A percentile compares a stretch with the other conserved stretches of the same genome.
phyloP scores from a whole-genome alignment of 2,113 vertebrate species.

The Buteo buteo region DNA sequence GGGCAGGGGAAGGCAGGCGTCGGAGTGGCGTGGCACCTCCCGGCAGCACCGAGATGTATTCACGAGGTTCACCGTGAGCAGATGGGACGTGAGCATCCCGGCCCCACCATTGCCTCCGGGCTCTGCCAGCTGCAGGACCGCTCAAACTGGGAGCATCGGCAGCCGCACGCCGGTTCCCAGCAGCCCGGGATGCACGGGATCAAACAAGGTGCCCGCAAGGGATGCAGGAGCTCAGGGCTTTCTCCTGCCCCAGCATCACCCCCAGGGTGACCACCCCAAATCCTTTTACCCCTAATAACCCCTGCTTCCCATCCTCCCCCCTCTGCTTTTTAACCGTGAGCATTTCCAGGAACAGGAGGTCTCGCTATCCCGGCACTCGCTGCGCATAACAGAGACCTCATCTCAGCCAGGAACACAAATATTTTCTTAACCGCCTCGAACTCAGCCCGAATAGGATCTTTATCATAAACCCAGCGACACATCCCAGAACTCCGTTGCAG shows the following conservation, averaged over 20 bases:
- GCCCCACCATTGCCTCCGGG: neutral
- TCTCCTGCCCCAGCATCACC: neutral
- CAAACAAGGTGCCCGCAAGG: neutral
- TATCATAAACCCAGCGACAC: neutral
- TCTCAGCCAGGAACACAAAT: slow-evolving; percentile 15
- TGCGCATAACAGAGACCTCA: neutral
- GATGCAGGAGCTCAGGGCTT: neutral
- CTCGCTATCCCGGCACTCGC: neutral
- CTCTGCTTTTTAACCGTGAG: neutral
- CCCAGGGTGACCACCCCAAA: neutral
- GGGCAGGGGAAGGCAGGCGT: neutral
- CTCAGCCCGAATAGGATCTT: neutral
- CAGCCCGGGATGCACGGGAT: accelerated
- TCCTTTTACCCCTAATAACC: neutral
- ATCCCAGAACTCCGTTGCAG: neutral
- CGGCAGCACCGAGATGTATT: neutral
- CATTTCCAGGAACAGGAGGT: neutral
- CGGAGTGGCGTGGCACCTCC: neutral
- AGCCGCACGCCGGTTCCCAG: neutral
- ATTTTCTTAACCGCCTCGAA: slow-evolving; percentile 5
- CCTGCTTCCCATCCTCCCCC: accelerated
- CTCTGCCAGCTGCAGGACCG: neutral
- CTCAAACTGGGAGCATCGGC: neutral
- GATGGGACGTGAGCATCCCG: neutral
- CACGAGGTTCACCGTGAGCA: neutral